Conservation (phyloP, 2,797 vertebrate species). For the Sebastolobus alascanus region DNA sequence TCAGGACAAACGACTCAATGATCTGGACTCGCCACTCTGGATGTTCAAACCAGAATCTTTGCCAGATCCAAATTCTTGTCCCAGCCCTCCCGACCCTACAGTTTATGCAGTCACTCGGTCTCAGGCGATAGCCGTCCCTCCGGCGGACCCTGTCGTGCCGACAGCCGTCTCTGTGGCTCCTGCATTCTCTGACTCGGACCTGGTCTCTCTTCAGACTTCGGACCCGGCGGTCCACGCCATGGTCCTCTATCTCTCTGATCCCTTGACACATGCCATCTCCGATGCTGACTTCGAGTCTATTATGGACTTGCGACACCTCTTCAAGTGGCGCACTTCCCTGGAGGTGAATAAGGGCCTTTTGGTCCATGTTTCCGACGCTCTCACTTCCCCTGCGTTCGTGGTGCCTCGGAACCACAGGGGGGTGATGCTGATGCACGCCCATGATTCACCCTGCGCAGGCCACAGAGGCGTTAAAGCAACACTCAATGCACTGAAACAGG, state of each 20-base stretch:
- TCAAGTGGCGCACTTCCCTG: not conserved
- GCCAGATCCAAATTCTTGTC: not conserved
- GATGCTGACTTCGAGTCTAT: not conserved
- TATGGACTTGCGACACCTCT: not conserved
- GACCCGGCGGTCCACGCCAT: too few species aligned
- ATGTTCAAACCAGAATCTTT: not conserved
- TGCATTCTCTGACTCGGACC: not conserved
- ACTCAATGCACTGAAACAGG: not conserved
- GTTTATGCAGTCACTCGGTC: not conserved
- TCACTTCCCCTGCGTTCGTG: not conserved
- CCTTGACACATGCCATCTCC: not conserved
- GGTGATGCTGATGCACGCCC: not conserved
- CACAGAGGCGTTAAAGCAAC: not conserved
- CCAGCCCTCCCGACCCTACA: not conserved
- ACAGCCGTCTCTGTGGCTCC: not conserved
- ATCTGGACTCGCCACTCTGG: not conserved
- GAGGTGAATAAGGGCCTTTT: not conserved
- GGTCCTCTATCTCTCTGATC: not conserved
- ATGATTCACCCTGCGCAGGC: not conserved
- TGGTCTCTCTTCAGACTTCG: not conserved
- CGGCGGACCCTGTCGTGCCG: too few species aligned
- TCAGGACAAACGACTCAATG: too few species aligned
- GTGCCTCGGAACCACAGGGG: not conserved
- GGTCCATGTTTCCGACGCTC: not conserved
- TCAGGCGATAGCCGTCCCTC: not conserved